phyloP scores from a whole-genome alignment of 2,113 vertebrate genomes.

The Bostrychus sinensis region DNA sequence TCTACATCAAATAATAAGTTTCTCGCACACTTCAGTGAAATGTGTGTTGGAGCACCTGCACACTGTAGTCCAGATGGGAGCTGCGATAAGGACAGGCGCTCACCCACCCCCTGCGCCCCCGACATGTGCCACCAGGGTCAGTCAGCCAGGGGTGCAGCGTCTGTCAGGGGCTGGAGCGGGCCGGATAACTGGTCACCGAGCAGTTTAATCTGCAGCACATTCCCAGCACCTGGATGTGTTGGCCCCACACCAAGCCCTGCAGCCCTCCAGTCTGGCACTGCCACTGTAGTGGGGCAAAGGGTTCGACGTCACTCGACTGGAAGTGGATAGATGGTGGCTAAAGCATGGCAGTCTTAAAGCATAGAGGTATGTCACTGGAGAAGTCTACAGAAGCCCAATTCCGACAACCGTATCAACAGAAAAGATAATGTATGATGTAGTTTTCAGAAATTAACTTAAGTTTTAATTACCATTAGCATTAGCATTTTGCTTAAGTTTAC shows the following conservation, averaged over 20 bases:
- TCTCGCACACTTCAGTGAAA: background rate
- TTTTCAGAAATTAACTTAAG: too few species aligned
- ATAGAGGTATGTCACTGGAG: too few species aligned
- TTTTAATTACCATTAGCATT: too few species aligned
- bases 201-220: slow-evolving; percentile 74
- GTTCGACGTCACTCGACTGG: slow-evolving; percentile 27
- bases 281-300: slow-evolving; percentile 38
- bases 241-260: slow-evolving; percentile 53
- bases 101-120: slow-evolving; percentile 41
- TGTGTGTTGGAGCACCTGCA: background rate
- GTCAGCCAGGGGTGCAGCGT: slow-evolving; percentile 52
- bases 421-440: too few species aligned
- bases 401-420: too few species aligned
- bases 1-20: background rate
- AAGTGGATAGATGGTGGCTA: slow-evolving; percentile 21
- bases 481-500: too few species aligned
- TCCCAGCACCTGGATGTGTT: slow-evolving; percentile 72
- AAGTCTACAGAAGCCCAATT: too few species aligned
- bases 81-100: slow-evolving; percentile 25
- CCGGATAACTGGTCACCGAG: slow-evolving; percentile 59
- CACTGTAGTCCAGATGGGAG: slow-evolving; percentile 7
- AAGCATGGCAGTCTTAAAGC: slow-evolving; percentile 2
- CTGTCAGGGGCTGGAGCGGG: slow-evolving; percentile 50
- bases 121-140: slow-evolving; percentile 57
- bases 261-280: slow-evolving; percentile 60